Base-by-base conservation (phyloP, 2,888 invertebrate genomes). In the Brachyptera risi region DNA sequence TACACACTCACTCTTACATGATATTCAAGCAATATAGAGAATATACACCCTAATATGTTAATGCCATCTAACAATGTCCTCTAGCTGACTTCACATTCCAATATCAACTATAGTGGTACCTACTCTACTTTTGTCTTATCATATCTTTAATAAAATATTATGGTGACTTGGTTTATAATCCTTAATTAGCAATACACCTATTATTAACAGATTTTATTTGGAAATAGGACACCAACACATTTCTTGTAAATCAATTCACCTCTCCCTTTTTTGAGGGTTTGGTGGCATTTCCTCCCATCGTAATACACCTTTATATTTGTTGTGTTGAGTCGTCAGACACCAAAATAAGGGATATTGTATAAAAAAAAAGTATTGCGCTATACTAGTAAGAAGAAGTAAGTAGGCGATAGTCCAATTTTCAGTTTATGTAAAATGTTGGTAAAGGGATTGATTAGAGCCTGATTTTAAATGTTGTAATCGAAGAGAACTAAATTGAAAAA, bases 21-120 rank as follows among this genome's bases (percentile, higher is more conserved):
- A 27, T 21, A 31, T 51, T 51, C 31, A 51, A 40, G n/a, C 40
- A 40, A 9, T 40, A 15, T 51, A 51, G 51, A 19, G 21, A 47
- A 21, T 47, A n/a, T n/a, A n/a, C n/a, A n/a, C n/a, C 47, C 35
- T 51, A 51, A 51, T 51, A 51, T 35, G 9, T 24, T 51, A 51
- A 47, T 47, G 19, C 27, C 31, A 51, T 51, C 51, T 51, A 19
- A 26, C 51, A 31, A 31, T 3, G 51, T 31, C 21, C 47, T 21
- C 51, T 51, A 51, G 51, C 15, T 51, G 51, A 51, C 15, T 15
- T n/a, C 51, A 51, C 51, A 51, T 51, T 51, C 51, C 51, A 51
- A 51, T 51, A 35, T 51, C 27, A 51, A 51, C 19, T 21, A 47
- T n/a, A 24, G 24, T n/a, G 21, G 24, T 51, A 51, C 51, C 31